phyloP scores from a whole-genome alignment of 2,888 invertebrate genomes.

The Hipparchia sbordonii region DNA sequence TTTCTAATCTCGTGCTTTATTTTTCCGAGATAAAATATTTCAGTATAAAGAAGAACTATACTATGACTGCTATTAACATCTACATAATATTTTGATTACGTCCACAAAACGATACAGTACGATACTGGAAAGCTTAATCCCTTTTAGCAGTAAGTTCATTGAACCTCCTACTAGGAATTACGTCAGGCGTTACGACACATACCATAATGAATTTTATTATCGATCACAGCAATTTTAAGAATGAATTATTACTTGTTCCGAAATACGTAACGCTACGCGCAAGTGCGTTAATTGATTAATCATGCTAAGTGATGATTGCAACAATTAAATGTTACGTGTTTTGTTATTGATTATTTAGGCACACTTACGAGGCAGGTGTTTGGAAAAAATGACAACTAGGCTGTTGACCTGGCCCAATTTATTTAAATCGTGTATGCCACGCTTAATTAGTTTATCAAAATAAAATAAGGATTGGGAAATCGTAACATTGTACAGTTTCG shows the following conservation, averaged over 20 bases:
- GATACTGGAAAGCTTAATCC: too few relatives aligned
- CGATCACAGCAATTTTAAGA: not conserved
- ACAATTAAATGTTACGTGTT: slow-evolving; percentile 46
- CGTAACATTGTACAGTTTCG: too few relatives aligned
- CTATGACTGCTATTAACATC: too few relatives aligned
- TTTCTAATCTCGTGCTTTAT: not conserved
- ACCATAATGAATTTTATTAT: not conserved
- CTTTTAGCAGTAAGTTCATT: not conserved
- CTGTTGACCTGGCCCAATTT: slow-evolving; percentile 48
- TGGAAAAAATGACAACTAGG: slow-evolving; percentile 44
- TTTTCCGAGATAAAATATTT: too few relatives aligned
- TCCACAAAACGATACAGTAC: too few relatives aligned
- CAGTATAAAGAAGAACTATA: too few relatives aligned
- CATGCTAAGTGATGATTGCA: slow-evolving; percentile 18
- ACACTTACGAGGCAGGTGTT: slow-evolving; percentile 51
- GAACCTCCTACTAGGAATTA: not conserved
- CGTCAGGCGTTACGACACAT: slow-evolving; percentile 2
- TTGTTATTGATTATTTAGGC: slow-evolving; percentile 40
- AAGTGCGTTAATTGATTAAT: slow-evolving; percentile 10
- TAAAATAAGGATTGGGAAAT: too few relatives aligned
- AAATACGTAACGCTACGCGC: not conserved
- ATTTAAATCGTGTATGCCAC: not conserved
- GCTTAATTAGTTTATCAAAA: not conserved
- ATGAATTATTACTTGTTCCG: not conserved
- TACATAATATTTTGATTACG: too few relatives aligned